Evolutionary conservation across 2,797 vertebrate species (phyloP), one percentile per base, ranked within the genome.

Genomic region (Denticeps clupeoides): DNA sequence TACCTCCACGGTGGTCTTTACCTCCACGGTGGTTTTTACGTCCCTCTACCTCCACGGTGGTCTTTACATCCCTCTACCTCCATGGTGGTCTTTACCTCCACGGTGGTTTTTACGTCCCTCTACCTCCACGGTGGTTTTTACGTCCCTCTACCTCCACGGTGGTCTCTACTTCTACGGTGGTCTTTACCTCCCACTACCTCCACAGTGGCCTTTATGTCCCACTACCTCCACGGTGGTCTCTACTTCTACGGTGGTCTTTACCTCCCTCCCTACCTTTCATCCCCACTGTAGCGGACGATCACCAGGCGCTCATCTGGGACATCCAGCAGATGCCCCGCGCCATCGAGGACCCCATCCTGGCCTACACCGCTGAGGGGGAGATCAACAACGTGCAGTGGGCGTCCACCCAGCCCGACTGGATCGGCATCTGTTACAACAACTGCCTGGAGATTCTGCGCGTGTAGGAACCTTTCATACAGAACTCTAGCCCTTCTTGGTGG

Each of bases 301-400:
- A 97, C 77, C 94, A 99, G 84, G 95, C 94, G 38, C 84, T 97
- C 69, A 99, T 99, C 76, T 98, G 95, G 95, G 94, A 99, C 69
- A 98, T 98, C 77, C 95, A 98, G 77, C 92, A 99, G 67, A 97
- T 97, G 95, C 95, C 95, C 0, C 82, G 93, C 15, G 95, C 94
- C 69, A 99, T 98, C 5, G 93, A 97, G 75, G 94, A 97, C 67
- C 95, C 94, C 3, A 99, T 99, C 71, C 82, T 98, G 82, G 95
- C 94, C 47, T 97, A 97, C 77, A 97, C 93, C 5, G 91, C 93
- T 0, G 93, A 97, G 65, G 93, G 94, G 16, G 94, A 98, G 78
- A 98, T 98, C 82, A 98, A 99, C 84, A 99, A 98, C 19, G 93
- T 99, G 67, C 95, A 97, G 82, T 97, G 95, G 94, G 95, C 93